Evolutionary conservation across 2,888 invertebrate species (phyloP), one percentile per base, ranked within the genome.

Genomic region (Polydesmus complanatus): DNA sequence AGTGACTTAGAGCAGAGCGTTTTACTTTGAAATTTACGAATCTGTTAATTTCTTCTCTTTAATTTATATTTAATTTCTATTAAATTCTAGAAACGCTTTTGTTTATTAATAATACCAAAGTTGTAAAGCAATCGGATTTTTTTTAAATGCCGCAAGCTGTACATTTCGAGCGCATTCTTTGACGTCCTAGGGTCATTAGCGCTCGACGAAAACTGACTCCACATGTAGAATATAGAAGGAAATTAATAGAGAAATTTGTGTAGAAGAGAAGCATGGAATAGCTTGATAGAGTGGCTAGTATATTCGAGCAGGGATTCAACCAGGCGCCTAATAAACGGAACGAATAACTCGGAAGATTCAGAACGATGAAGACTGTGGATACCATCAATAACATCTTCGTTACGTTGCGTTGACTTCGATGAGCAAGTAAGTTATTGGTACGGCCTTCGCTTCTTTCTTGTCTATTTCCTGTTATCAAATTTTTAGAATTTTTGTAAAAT

Each of bases 331-430:
- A 73, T 27, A 85, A 75, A 61, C 88, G 77, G 74, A 87, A 78
- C 57, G 82, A 78, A 73, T 86, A 87, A 27, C 84, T 84, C 0
- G 88, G 88, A 61, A 88, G 71, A 73, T 89, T 89, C 58, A 90
- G 78, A 53, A 83, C 77, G 11, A 90, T 80, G 72, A 86, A 90
- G 0, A 85, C 85, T 0, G 84, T 81, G 1, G 89, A 89, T 0
- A 90, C 87, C 58, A 88, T 78, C 26, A 91, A 79, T 61, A 91
- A 76, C 86, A 89, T 89, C 70, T 85, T 83, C 48, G 88, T 90
- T 64, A 89, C 69, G 61, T 71, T 69, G 5, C 65, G 61, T 54
- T 71, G 70, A 11, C 68, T 62, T 62, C 58, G 22, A 8, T 52
- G 59, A 3, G 48, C 37, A 8, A 37, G 14, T 8, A 37, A 14